These are phyloP conservation scores for Epizoanthus ramosus DNA, from an alignment of 92 coral and sea anemone species.

Conservation along the genomic window DNA sequence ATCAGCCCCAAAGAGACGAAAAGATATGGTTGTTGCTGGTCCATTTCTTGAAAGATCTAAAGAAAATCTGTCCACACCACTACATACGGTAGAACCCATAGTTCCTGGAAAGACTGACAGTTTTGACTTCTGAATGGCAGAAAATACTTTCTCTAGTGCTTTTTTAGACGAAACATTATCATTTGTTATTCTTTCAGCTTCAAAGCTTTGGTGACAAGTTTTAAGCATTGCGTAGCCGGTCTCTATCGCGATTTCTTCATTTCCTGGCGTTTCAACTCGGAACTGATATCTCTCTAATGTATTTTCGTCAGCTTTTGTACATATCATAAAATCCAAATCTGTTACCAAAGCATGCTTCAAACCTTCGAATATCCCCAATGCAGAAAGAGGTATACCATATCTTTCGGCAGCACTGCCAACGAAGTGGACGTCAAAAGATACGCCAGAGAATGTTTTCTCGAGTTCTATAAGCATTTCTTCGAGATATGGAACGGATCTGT, in stretches of 20 bases:
- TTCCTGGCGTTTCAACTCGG: no score
- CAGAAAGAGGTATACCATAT: constrained; percentile 31
- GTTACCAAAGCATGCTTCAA: constrained; percentile 33
- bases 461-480: constrained; percentile 35
- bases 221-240: constrained; percentile 43
- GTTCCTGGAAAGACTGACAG: constrained; percentile 30
- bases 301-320: not conserved
- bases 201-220: constrained; percentile 7
- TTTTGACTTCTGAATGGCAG: constrained; percentile 12
- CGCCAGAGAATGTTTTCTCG: not conserved
- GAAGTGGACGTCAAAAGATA: not conserved
- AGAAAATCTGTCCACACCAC: not conserved
- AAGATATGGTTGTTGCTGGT: constrained; percentile 28
- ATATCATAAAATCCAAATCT: constrained; percentile 58
- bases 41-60: not conserved
- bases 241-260: not conserved
- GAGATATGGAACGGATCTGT: constrained; percentile 12
- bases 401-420: constrained; percentile 38
- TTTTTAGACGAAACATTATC: constrained; percentile 6
- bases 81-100: not conserved
- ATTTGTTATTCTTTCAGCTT: not conserved
- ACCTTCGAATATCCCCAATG: not conserved
- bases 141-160: not conserved
- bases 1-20: not conserved
- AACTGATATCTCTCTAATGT: no score